Evolutionary conservation across 2,797 vertebrate genomes (phyloP), one percentile per base, ranked within the genome.

Genomic region (Anomalospiza imberbis): DNA sequence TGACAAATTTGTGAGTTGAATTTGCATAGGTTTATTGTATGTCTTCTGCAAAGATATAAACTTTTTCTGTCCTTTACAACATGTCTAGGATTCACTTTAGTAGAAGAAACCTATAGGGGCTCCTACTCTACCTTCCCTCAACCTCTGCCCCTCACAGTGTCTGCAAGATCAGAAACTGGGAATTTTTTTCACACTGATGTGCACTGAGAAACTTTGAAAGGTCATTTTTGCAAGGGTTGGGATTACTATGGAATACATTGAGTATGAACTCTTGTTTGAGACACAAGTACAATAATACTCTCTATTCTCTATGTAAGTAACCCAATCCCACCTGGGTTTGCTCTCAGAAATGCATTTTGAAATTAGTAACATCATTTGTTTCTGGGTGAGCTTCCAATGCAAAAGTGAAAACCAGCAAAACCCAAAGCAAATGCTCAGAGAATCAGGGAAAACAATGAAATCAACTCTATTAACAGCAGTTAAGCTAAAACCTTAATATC

Each of bases 111-210:
- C 10, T 47, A 28, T 1, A 31, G 9, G 4, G 9, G 3, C 4
- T 68, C 13, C 7, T 10, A 3, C 3, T 3, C 2, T 38, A 38
- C 6, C 14, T 54, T 50, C 7, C 3, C 17, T 53, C n/a, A 42
- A n/a, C 2, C 20, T 28, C 7, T 22, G 9, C 2, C 11, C 1
- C 16, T 1, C 13, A 10, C 25, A 40, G 0, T 36, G 61, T 25
- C 66, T 67, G 13, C 1, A 6, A 57, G 32, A 68, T 21, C 26
- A 66, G 20, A 34, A 83, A 38, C 4, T 3, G 8, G 12, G 17
- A 65, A 3, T 18, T 54, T 53, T 88, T 51, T 32, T 19, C n/a
- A 40, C n/a, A 45, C 11, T 8, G 1, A 5, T n/a, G 4, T 36
- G 5, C 14, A 24, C 7, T 21, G 51, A 42, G 7, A 6, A 76